Conservation (phyloP, 2,888 invertebrate species). For the Alloscopus bannaensis region DNA sequence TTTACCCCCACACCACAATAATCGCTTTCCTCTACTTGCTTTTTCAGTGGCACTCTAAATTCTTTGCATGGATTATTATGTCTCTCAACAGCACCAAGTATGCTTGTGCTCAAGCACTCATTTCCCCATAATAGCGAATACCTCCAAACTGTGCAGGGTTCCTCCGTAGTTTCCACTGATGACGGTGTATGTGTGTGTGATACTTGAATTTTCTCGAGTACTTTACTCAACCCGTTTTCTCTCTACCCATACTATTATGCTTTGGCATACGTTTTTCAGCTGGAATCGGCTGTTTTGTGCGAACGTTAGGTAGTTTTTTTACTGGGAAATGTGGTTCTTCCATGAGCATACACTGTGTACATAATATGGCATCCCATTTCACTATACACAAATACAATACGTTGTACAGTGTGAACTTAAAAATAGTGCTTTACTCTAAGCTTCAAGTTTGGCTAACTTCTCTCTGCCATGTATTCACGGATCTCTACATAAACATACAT, state of each 20-base stretch:
- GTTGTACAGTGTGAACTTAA: too few relatives aligned
- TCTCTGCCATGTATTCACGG: constrained; percentile 55
- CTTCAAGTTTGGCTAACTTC: too few relatives aligned
- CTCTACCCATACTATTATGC: constrained; percentile 27
- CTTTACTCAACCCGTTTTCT: not conserved
- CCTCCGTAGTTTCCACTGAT: too few relatives aligned
- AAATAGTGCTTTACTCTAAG: too few relatives aligned
- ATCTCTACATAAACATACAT: constrained; percentile 72
- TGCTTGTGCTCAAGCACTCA: constrained; percentile 7
- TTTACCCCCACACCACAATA: constrained; percentile 20
- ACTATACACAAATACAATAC: too few relatives aligned
- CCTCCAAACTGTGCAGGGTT: not conserved
- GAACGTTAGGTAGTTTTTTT: constrained; percentile 58
- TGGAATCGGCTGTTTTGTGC: constrained; percentile 51
- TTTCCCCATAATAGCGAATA: not conserved
- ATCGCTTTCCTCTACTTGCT: constrained; percentile 53
- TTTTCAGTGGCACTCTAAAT: constrained; percentile 58
- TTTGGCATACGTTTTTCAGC: constrained; percentile 8
- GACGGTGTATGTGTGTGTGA: constrained; percentile 3
- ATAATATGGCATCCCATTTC: constrained; percentile 41
- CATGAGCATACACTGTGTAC: constrained; percentile 39
- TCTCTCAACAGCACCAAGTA: constrained; percentile 37
- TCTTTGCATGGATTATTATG: constrained; percentile 59
- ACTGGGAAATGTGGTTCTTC: constrained; percentile 54
- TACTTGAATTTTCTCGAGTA: constrained; percentile 12